These are phyloP conservation scores for Apodemia duryi DNA, from an alignment of 2,888 invertebrate species.

Conservation along the genomic window DNA sequence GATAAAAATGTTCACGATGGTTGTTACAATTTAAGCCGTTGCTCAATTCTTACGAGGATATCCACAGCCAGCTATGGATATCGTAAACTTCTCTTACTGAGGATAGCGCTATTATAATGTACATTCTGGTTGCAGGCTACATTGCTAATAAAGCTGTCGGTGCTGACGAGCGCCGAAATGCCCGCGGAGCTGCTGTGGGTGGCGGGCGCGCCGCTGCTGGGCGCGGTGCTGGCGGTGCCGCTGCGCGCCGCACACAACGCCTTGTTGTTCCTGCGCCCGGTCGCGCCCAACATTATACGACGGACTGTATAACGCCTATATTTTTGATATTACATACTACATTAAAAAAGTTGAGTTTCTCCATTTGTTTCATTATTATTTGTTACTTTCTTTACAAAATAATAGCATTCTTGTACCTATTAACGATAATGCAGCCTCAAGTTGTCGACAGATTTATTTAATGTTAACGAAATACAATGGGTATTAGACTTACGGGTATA, in stretches of 20 bases:
- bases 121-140: conserved; percentile 38
- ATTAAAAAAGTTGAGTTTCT: neutral
- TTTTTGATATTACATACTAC: neutral
- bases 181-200: conserved; percentile 38
- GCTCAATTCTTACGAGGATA: too few species aligned
- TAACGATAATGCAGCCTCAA: too few species aligned
- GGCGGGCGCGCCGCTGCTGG: conserved; percentile 43
- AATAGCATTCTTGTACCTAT: too few species aligned
- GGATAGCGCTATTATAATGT: too few species aligned
- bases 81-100: too few species aligned
- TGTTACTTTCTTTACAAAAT: too few species aligned
- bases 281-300: neutral
- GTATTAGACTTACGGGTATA: too few species aligned
- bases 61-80: too few species aligned
- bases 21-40: too few species aligned
- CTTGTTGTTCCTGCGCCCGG: conserved; percentile 38
- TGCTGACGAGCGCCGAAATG: conserved; percentile 43
- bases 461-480: too few species aligned
- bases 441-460: too few species aligned
- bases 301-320: neutral
- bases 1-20: too few species aligned
- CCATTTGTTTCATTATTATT: neutral
- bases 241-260: conserved; percentile 51
- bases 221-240: conserved; percentile 44
- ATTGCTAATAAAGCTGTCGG: conserved; percentile 41